Evolutionary conservation across 1,140 invertebrate genomes (phyloP).

Genomic region (Notospermus geniculatus): DNA sequence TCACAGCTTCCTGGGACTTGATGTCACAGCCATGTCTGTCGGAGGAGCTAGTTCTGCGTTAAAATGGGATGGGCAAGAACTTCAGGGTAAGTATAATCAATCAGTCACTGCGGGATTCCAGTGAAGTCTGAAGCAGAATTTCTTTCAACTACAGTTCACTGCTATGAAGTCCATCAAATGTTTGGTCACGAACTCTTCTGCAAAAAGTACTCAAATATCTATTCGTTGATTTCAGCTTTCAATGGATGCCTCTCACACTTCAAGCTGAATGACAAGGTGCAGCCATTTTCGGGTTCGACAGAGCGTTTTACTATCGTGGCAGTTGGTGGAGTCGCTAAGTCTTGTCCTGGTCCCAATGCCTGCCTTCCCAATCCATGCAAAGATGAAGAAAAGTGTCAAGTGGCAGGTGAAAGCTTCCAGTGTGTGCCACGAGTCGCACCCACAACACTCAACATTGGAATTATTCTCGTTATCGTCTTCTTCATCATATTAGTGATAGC

Average conservation of each 20-base stretch:
- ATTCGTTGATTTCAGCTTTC: slow-evolving; percentile 62
- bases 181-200: too few species aligned
- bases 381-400: slow-evolving; percentile 24
- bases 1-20: slow-evolving; percentile 89
- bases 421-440: slow-evolving; percentile 64
- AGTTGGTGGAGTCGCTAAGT: slow-evolving; percentile 25
- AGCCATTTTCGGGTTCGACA: slow-evolving; percentile 78
- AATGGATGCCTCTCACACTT: slow-evolving; percentile 88
- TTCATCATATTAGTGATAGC: slow-evolving; percentile 42
- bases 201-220: too few species aligned
- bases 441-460: slow-evolving; percentile 32
- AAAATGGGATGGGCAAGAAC: slow-evolving; percentile 32
- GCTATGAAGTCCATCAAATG: too few species aligned
- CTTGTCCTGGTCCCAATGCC: slow-evolving; percentile 34
- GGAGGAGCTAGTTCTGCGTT: slow-evolving; percentile 63
- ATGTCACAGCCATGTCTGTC: slow-evolving; percentile 73
- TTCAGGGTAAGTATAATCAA: too few species aligned
- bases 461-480: slow-evolving; percentile 46
- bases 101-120: too few species aligned
- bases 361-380: slow-evolving; percentile 25
- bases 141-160: too few species aligned
- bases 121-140: too few species aligned
- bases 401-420: slow-evolving; percentile 31
- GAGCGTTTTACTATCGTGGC: slow-evolving; percentile 33
- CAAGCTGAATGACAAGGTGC: slow-evolving; percentile 81